phyloP scores from a whole-genome alignment of 2,888 invertebrate species.

The Drosophila barbarae region DNA sequence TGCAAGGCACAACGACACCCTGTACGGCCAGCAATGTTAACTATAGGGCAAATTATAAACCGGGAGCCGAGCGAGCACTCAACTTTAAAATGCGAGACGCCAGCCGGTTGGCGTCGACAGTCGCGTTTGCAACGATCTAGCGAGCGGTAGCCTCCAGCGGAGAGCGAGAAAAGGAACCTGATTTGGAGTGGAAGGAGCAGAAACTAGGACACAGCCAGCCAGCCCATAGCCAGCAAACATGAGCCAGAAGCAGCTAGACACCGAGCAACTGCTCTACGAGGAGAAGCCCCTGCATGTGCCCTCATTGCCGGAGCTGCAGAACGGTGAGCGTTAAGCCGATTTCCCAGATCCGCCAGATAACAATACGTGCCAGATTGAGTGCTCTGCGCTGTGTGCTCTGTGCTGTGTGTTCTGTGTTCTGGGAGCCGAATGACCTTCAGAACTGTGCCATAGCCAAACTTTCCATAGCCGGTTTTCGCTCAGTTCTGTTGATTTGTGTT shows the following conservation, averaged over 20 bases:
- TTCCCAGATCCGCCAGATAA: slow-evolving; percentile 32
- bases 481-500: slow-evolving; percentile 13
- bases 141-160: slow-evolving; percentile 43
- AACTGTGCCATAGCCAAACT: slow-evolving; percentile 60
- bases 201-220: slow-evolving; percentile 27
- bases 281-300: slow-evolving; percentile 83
- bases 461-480: slow-evolving; percentile 61
- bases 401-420: neutral
- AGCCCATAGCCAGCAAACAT: slow-evolving; percentile 35
- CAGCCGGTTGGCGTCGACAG: slow-evolving; percentile 41
- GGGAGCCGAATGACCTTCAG: slow-evolving; percentile 66
- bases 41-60: slow-evolving; percentile 53
- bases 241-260: slow-evolving; percentile 70
- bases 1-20: slow-evolving; percentile 48
- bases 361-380: slow-evolving; percentile 26
- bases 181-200: slow-evolving; percentile 1
- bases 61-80: slow-evolving; percentile 28
- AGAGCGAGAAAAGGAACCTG: slow-evolving; percentile 18
- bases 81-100: slow-evolving; percentile 35
- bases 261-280: slow-evolving; percentile 79
- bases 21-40: slow-evolving; percentile 66
- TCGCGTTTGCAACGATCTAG: slow-evolving; percentile 56
- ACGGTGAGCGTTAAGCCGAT: slow-evolving; percentile 76
- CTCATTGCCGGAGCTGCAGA: slow-evolving; percentile 84
- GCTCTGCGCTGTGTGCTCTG: neutral